Evolutionary conservation across 2,113 vertebrate species (phyloP).

Genomic region (Pedetes capensis): DNA sequence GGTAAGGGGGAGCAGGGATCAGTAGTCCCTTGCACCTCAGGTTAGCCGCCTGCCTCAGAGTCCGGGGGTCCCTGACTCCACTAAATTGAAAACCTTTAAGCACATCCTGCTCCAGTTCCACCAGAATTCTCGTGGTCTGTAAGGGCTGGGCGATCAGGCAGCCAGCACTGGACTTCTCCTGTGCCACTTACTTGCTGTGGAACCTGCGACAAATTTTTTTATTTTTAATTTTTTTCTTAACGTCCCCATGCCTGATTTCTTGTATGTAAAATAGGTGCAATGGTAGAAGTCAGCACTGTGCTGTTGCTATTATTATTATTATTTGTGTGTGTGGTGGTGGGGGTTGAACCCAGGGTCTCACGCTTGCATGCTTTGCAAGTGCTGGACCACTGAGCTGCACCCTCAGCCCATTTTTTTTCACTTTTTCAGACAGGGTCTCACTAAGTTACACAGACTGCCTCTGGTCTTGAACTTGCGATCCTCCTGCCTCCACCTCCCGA

Average conservation of each 20-base stretch:
- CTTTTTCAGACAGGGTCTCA: too few relatives aligned
- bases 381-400: too few relatives aligned
- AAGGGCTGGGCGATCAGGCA: background rate
- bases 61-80: fast-evolving
- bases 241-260: background rate
- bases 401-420: too few relatives aligned
- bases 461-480: too few relatives aligned
- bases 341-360: too few relatives aligned
- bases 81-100: background rate
- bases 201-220: background rate
- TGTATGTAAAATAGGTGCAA: background rate
- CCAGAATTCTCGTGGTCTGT: background rate
- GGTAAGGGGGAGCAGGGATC: too few relatives aligned
- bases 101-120: background rate
- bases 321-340: too few relatives aligned
- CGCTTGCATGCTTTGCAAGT: too few relatives aligned
- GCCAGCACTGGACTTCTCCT: fast-evolving
- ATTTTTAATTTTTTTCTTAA: background rate
- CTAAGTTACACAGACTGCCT: too few relatives aligned
- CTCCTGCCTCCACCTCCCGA: too few relatives aligned
- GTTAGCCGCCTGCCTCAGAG: background rate
- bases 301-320: background rate
- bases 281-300: background rate
- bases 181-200: background rate
- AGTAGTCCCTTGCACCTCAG: fast-evolving